These are phyloP conservation scores for Promerops cafer DNA, from an alignment of 2,113 vertebrate genomes.

Conservation along the genomic window DNA sequence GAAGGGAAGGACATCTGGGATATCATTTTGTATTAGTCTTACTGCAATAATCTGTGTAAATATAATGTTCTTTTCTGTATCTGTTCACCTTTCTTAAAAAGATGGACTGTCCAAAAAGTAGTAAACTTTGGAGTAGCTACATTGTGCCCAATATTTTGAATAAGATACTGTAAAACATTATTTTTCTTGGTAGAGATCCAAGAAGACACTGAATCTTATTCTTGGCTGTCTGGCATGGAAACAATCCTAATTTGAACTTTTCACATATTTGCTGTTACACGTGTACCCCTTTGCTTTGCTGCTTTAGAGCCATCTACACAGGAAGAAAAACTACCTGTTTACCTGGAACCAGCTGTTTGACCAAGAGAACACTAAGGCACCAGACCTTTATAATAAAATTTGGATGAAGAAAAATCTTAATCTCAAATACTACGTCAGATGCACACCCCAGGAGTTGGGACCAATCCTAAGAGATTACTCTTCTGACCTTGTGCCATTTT, in stretches of 20 bases:
- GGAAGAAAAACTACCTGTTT: background rate
- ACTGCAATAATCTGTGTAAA: background rate
- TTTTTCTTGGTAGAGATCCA: background rate
- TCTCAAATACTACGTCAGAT: background rate
- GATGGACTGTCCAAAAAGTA: background rate
- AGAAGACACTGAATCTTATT: background rate
- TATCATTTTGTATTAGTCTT: background rate
- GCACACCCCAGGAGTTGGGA: background rate
- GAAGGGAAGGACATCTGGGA: background rate
- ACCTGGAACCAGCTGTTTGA: background rate
- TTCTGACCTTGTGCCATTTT: background rate
- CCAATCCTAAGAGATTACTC: background rate
- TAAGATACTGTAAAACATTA: background rate
- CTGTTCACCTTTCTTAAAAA: background rate
- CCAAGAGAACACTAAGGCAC: background rate
- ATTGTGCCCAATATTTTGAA: background rate
- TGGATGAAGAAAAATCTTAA: background rate
- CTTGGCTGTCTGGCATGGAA: background rate
- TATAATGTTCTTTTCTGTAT: background rate
- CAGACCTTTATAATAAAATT: background rate
- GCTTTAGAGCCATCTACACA: background rate
- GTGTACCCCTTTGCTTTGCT: fast-evolving
- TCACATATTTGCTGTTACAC: background rate
- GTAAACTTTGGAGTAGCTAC: background rate
- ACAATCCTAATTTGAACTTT: background rate